Evolutionary conservation across 2,113 vertebrate species (phyloP).

Genomic region (Pelodiscus sinensis): DNA sequence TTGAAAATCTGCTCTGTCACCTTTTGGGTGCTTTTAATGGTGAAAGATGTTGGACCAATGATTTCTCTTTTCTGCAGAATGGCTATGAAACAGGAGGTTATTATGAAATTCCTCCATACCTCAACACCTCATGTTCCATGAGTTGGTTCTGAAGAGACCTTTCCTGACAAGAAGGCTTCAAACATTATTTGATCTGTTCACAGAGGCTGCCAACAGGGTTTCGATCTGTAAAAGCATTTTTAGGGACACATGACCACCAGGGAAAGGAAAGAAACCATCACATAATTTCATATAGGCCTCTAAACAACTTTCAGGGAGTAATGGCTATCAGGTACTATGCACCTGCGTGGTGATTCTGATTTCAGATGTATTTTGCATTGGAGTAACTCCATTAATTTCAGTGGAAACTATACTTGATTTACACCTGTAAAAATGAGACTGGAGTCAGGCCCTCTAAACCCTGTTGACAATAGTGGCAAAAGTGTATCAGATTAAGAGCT

Average conservation of each 20-base stretch:
- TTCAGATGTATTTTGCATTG: neutral
- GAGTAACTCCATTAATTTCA: neutral
- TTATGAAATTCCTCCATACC: neutral
- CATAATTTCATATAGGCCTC: fast-evolving
- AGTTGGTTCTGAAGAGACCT: neutral
- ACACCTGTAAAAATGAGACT: neutral
- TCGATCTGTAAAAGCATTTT: neutral
- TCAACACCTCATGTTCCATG: neutral
- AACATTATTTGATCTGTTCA: fast-evolving
- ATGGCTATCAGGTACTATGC: neutral
- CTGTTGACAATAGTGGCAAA: neutral
- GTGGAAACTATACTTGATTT: neutral
- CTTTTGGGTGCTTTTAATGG: neutral
- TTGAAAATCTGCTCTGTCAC: neutral
- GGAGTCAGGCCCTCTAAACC: neutral
- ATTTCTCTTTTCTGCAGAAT: fast-evolving
- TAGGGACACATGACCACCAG: neutral
- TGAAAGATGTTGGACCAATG: neutral
- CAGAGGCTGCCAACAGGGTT: neutral
- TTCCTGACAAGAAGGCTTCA: neutral
- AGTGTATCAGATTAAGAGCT: neutral
- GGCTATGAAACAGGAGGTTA: neutral
- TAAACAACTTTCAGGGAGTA: neutral
- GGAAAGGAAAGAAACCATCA: neutral
- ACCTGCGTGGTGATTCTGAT: neutral